A percentile compares a stretch with the other conserved stretches of the same genome.
Conservation (phyloP, 2,888 invertebrate genomes). For the Lacanobia wlatinum region DNA sequence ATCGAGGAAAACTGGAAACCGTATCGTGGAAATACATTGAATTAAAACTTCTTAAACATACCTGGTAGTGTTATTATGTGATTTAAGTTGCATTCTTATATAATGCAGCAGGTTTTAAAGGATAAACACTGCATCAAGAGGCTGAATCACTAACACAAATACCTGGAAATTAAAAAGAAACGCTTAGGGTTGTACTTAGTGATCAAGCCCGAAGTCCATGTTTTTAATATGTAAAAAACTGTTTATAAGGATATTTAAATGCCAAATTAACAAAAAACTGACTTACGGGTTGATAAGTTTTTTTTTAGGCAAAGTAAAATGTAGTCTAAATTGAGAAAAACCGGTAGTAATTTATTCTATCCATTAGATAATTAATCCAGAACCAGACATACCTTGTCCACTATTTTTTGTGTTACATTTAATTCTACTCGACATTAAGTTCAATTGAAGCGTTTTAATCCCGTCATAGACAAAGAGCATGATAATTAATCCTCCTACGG, state of each 20-base stretch:
- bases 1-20: slow-evolving; percentile 22
- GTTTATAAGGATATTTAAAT: not conserved
- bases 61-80: not conserved
- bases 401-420: not conserved
- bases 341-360: not conserved
- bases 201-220: not conserved
- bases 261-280: not conserved
- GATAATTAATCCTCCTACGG: not conserved
- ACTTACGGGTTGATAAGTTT: not conserved
- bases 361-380: not conserved
- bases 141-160: not conserved
- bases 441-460: not conserved
- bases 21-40: not conserved
- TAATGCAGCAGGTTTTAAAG: slow-evolving; percentile 8
- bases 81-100: slow-evolving; percentile 7
- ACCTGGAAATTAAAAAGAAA: not conserved
- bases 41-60: slow-evolving; percentile 24
- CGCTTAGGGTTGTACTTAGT: not conserved
- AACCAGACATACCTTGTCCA: not conserved
- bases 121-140: no score
- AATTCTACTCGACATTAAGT: not conserved
- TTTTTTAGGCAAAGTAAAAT: not conserved
- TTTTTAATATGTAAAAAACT: not conserved
- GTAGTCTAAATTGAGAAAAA: not conserved
- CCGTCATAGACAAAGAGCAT: not conserved